Conservation (phyloP, 2,797 vertebrate species). For the Sebastes kiyomatsui region DNA sequence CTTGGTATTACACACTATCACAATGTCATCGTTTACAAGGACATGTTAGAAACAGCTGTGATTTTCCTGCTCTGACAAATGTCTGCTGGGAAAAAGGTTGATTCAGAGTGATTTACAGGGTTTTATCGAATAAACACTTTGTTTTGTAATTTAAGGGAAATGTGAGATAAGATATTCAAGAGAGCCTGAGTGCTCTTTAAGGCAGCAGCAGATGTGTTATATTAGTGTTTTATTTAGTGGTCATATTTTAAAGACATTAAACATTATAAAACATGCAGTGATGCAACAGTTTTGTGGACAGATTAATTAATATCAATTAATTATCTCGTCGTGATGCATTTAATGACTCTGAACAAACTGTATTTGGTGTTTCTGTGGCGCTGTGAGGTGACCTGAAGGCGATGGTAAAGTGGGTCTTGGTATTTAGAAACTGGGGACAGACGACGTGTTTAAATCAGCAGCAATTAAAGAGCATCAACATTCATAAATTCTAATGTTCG, state of each 20-base stretch:
- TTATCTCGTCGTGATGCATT: neutral
- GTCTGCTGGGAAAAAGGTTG: neutral
- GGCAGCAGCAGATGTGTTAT: neutral
- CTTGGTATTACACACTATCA: neutral
- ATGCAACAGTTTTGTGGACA: neutral
- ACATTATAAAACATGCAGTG: neutral
- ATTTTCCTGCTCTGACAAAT: neutral
- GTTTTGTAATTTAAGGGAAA: neutral
- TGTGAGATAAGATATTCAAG: neutral
- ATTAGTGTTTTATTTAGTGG: neutral
- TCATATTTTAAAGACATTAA: neutral
- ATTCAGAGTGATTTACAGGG: neutral
- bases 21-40: neutral
- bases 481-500: neutral
- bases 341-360: neutral
- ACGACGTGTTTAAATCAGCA: neutral
- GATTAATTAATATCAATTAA: neutral
- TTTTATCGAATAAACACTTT: neutral
- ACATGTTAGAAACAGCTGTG: neutral
- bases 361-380: neutral
- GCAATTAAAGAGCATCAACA: constrained; percentile 11
- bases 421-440: neutral
- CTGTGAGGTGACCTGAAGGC: neutral
- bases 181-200: neutral
- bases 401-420: neutral